Evolutionary conservation across 2,888 invertebrate species (phyloP).

Genomic region (Drosophila longiperda): DNA sequence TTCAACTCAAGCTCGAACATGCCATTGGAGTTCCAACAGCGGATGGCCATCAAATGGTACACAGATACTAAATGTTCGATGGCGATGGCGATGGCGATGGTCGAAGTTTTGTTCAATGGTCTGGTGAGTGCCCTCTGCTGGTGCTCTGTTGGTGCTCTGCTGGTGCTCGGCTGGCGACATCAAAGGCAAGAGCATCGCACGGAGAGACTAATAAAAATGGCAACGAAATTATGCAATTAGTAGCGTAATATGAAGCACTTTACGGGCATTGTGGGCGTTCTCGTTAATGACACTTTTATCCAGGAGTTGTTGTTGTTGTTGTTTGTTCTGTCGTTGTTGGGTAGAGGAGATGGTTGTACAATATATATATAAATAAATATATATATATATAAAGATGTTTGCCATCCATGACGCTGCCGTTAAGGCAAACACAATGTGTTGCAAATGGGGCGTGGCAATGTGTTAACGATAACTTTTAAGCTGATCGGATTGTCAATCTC

Average conservation of each 20-base stretch:
- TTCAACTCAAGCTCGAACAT: background rate
- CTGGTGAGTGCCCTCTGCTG: slow-evolving; percentile 5
- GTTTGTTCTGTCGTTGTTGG: slow-evolving; percentile 3
- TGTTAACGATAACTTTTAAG: slow-evolving; percentile 37
- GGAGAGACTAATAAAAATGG: slow-evolving; percentile 71
- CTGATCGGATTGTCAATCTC: slow-evolving; percentile 27
- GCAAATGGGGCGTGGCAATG: slow-evolving; percentile 40
- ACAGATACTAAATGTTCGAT: slow-evolving; percentile 30
- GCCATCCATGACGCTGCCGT: slow-evolving; percentile 33
- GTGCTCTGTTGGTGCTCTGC: slow-evolving; percentile 7
- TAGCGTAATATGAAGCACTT: slow-evolving; percentile 79
- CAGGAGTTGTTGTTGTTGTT: slow-evolving; percentile 1
- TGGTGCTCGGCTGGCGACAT: slow-evolving; percentile 54
- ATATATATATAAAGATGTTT: slow-evolving; percentile 26
- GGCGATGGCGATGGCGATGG: slow-evolving; percentile 9
- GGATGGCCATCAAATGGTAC: slow-evolving; percentile 23
- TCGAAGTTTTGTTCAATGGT: slow-evolving; percentile 15
- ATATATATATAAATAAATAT: background rate
- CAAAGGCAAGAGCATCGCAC: slow-evolving; percentile 63
- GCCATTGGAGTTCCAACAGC: background rate
- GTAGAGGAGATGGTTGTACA: background rate
- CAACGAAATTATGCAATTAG: slow-evolving; percentile 80
- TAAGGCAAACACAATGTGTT: slow-evolving; percentile 10
- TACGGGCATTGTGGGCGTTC: slow-evolving; percentile 77
- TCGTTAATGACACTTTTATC: slow-evolving; percentile 67